Base-by-base conservation (phyloP, 1,140 invertebrate genomes). In the Hestina assimilis region DNA sequence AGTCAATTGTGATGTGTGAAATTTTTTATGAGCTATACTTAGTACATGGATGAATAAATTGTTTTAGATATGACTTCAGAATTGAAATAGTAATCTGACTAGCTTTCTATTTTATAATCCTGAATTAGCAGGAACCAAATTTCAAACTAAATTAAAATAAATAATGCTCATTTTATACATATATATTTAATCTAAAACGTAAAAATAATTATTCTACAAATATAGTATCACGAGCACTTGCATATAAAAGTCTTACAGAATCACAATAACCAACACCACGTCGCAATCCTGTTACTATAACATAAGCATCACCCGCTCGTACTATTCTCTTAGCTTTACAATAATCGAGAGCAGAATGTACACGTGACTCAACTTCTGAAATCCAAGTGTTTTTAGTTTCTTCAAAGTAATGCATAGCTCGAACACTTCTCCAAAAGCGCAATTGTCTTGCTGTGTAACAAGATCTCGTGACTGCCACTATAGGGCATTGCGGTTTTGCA, bases 231-330 rank as follows among this genome's bases (percentile, higher is more conserved):
- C 83, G 69, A 41, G 74, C 72, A 63, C 79, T 87, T 9, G 84
- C 92, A 69, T 91, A 92, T 64, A 95, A 89, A 48, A 96, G 89
- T 45, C 94, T 89, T 63, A 96, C 89, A 17, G 93, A 94, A 79
- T 96, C 95, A 48, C 94, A 95, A 64, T 91, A 94, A 20, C 95
- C 95, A 20, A 92, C 89, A 11, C 94, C 94, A 61, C 92, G 89
- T 52, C 92, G 90, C 90, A 94, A 95, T 46, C 94, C 94, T 20
- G 93, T 94, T 11, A 96, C 91, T 26, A 95, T 85, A 15, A 96
- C 90, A 19, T 96, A 89, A 1, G 92, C 86, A 69, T 95, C 94
- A 1, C 93, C 93, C 4, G 89, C 80, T 38, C 91, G 89, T 23
- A 95, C 78, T 65, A 95, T 92, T 15, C 90, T 90, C 55, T 92